phyloP scores from a whole-genome alignment of 1,140 invertebrate species.

The Ceratosolen fusciceps region DNA sequence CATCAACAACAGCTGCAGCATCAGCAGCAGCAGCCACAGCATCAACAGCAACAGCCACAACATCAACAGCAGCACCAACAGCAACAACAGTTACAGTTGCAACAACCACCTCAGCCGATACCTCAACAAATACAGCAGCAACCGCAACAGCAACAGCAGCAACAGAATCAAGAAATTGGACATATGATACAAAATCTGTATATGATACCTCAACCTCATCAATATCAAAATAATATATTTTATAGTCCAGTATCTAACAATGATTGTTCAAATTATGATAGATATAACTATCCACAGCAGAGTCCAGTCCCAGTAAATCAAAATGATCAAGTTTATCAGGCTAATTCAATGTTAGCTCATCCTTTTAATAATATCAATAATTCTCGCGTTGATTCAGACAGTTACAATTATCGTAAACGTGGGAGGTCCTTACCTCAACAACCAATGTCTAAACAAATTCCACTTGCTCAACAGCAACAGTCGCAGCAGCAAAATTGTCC shows the following conservation, averaged over 20 bases:
- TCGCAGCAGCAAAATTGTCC: conserved; percentile 56
- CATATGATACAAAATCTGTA: conserved; percentile 43
- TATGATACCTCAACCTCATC: conserved; percentile 42
- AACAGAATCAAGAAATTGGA: conserved; percentile 33
- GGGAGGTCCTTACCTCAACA: conserved; percentile 46
- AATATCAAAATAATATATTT: conserved; percentile 40
- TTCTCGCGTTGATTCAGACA: conserved; percentile 45
- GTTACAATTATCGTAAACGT: conserved; percentile 53
- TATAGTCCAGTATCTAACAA: conserved; percentile 29
- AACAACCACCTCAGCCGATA: conserved; percentile 16
- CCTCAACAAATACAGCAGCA: conserved; percentile 50
- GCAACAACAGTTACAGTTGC: conserved; percentile 23
- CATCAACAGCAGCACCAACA: conserved; percentile 15
- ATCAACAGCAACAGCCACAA: conserved; percentile 35
- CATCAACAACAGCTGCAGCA: too few relatives aligned
- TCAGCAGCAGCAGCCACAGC: conserved; percentile 55
- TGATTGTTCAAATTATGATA: conserved; percentile 29
- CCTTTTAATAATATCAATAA: conserved; percentile 50
- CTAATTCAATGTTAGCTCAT: conserved; percentile 48
- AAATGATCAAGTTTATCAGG: conserved; percentile 57
- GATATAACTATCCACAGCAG: conserved; percentile 40
- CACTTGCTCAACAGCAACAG: conserved; percentile 24
- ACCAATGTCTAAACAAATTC: conserved; percentile 29
- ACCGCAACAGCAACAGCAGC: conserved; percentile 51
- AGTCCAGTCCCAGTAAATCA: conserved; percentile 46